Base-by-base conservation (phyloP, 2,113 vertebrate genomes). In the Malaclemys terrapin region DNA sequence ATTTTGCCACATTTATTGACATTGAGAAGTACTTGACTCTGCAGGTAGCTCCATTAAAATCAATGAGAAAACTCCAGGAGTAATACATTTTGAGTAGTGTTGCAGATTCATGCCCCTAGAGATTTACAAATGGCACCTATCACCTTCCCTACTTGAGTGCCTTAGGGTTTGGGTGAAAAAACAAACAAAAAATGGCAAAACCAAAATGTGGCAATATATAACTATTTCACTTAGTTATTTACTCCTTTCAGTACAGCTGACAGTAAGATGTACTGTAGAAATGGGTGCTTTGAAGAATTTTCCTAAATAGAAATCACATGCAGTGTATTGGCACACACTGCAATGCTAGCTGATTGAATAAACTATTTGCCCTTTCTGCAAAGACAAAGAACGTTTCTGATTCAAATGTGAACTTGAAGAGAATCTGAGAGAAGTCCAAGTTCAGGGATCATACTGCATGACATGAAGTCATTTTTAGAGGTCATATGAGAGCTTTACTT, bases 271-370 rank as follows among this genome's bases (percentile, higher is more conserved):
- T 38, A 75, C 25, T 45, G 38, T 24, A 75, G 38, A 76, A 16
- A 6, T 82, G 27, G 22, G 20, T 82, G 45, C 13, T 92, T 88
- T 93, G 87, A 85, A 89, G 59, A 53, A 53, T 82, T 90, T 78
- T 86, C 81, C 91, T 88, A 88, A 93, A 96, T n/a, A 94, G 45
- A 93, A 94, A 84, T 76, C 78, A 76, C 49, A 89, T 2, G 35
- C 87, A 82, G 59, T 22, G 31, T 90, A 86, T 89, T 1, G 42
- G 1, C 25, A 47, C 75, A 76, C 25, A 86, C 72, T 57, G 53
- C 49, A 29, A 35, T 50, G 29, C 42, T n/a, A 69, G n/a, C 22
- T 94, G 88, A 90, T 0, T 85, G 47, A 78, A 76, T 84, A 87
- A 91, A 80, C 53, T 35, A 78, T 49, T 72, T 86, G 85, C 89